phyloP scores from a whole-genome alignment of 1,140 invertebrate genomes.

The Solen grandis region DNA sequence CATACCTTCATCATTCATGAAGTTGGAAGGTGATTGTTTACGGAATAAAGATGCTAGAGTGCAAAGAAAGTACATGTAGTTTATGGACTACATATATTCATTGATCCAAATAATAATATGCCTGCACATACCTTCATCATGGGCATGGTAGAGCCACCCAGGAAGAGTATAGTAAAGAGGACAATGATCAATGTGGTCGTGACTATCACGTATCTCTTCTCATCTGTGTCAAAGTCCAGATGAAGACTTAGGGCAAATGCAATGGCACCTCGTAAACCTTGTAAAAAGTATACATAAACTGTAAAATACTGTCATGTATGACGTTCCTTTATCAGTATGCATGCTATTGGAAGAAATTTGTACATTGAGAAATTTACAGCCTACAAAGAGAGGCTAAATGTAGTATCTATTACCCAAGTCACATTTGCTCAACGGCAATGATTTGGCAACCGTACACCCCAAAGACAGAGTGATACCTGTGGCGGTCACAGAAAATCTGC shows the following conservation, averaged over 20 bases:
- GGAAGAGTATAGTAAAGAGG: constrained; percentile 95
- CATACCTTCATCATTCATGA: no score
- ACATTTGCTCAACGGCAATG: no score
- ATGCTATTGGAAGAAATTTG: not conserved
- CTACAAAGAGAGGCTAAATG: no score
- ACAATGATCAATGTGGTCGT: constrained; percentile 98
- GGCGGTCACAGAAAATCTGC: no score
- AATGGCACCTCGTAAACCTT: constrained; percentile 96
- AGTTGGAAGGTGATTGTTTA: no score
- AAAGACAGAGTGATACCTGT: no score
- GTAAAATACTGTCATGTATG: not conserved
- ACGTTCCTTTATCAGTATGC: not conserved
- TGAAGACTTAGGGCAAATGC: constrained; percentile 98
- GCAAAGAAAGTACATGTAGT: no score
- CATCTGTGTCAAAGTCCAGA: constrained; percentile 90
- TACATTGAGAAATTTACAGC: not conserved
- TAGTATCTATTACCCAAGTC: no score
- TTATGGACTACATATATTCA: no score
- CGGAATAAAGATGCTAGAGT: no score
- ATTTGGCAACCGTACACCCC: no score
- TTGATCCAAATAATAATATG: no score
- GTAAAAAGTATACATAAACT: constrained; percentile 65
- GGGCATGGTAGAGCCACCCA: constrained; percentile 98
- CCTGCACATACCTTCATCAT: constrained; percentile 86
- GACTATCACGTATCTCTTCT: constrained; percentile 96